Evolutionary conservation across 2,113 vertebrate genomes (phyloP).

Genomic region (Electrona antarctica): DNA sequence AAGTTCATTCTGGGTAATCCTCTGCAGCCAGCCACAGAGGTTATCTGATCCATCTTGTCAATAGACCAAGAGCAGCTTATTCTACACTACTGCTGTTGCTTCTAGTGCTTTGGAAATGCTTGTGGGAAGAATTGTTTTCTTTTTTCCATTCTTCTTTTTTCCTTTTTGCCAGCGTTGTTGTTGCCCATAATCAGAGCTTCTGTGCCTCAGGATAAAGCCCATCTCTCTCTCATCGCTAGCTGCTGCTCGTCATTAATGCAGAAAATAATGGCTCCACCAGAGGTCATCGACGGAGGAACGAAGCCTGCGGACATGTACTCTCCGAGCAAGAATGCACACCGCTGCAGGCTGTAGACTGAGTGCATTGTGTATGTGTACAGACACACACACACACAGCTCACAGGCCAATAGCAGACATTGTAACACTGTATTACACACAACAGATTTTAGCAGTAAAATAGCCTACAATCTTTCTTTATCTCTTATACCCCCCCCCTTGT

Average conservation of each 20-base stretch:
- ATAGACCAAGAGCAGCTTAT: slow-evolving; percentile 66
- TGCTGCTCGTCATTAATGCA: slow-evolving; percentile 81
- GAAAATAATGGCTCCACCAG: slow-evolving; percentile 81
- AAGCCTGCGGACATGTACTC: slow-evolving; percentile 70
- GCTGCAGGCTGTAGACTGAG: slow-evolving; percentile 68
- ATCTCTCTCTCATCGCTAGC: slow-evolving; percentile 78
- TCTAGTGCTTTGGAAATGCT: slow-evolving; percentile 66
- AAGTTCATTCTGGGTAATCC: slow-evolving; percentile 64
- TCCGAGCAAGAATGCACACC: slow-evolving; percentile 72
- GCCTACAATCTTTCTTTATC: background rate
- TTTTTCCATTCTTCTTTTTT: slow-evolving; percentile 16
- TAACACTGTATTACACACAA: slow-evolving; percentile 54
- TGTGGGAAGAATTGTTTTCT: slow-evolving; percentile 68
- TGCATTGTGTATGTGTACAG: slow-evolving; percentile 61
- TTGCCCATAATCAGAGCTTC: slow-evolving; percentile 73
- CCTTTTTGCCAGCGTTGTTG: slow-evolving; percentile 61
- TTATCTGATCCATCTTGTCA: slow-evolving; percentile 73
- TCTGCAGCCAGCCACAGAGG: slow-evolving; percentile 53
- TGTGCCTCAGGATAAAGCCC: slow-evolving; percentile 74
- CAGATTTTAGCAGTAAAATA: slow-evolving; percentile 29
- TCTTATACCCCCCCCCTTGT: slow-evolving; percentile 32
- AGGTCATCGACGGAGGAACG: slow-evolving; percentile 74
- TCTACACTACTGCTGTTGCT: slow-evolving; percentile 53
- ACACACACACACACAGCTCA: slow-evolving; percentile 24
- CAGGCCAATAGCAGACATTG: slow-evolving; percentile 28